Base-by-base conservation (phyloP, 2,888 invertebrate genomes). In the Scrobipalpa costella region DNA sequence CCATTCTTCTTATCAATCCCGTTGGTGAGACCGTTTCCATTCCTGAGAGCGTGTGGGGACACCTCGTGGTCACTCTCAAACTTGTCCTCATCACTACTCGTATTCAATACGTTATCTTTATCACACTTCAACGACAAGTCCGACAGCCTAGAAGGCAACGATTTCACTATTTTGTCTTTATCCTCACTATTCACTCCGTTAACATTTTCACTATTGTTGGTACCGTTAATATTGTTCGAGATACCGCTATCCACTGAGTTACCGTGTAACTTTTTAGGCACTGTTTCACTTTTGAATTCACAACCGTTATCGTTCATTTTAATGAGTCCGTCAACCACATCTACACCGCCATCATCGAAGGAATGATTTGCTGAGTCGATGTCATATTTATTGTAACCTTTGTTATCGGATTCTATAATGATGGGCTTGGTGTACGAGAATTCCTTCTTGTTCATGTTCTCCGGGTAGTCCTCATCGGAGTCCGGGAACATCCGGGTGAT, bases 241-340 rank as follows among this genome's bases (percentile, higher is more conserved):
- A 91, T 89, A 6, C 90, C 90, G 61, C 90, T 91, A 65, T 91
- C 90, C 0, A 90, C 86, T 0, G 90, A 90, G 63, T 89, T 90
- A 0, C 83, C 86, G 63, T 90, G 86, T 36, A 76, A 61, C 75
- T 87, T 90, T 68, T 88, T 88, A 58, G 80, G 78, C 21, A 38
- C 70, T 11, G 76, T 77, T 7, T 75, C 76, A 33, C 73, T 78
- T 7, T 65, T 65, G n/a, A 71, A 76, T 11, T 83, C 80, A 65
- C 70, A 73, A 63, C 77, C 74, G 19, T 79, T 81, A 0, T 71
- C 64, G 15, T 75, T 80, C 0, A 78, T 76, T 71, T 87, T 86
- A 1, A 79, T 66, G 13, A 80, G 63, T 0, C 89, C 88, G 58
- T 91, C 91, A 0, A 90, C 85, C 0, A 86, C 88, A 60, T 91